Evolutionary conservation across 2,888 invertebrate genomes (phyloP), one percentile per base, ranked within the genome.

Genomic region (Homarus gammarus): DNA sequence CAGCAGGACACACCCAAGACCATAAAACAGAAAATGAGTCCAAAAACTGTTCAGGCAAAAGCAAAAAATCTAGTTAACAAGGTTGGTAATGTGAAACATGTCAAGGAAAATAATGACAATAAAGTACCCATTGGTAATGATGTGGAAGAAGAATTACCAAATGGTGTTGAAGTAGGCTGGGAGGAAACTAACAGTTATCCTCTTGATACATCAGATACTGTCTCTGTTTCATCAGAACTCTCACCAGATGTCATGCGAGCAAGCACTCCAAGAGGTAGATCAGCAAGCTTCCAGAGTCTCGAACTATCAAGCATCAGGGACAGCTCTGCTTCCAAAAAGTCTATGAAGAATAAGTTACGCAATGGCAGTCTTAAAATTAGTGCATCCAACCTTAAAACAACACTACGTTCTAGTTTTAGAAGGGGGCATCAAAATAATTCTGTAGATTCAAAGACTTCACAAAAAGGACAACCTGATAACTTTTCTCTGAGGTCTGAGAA

Each of bases 271-370:
- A 61, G 73, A 51, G 33, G 49, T 10, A 49, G 51, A 10, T 84
- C 88, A 18, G 64, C 70, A 49, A 89, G 88, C 56, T 49, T 78
- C 56, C 88, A 89, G 51, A 27, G 36, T 40, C 78, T 89, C 33
- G 88, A 89, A 22, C 64, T 83, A 10, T 77, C 88, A 31, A 36
- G 31, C 22, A 18, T 68, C 15, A 64, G 36, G 8, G 22, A 79
- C 36, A 36, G 56, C 6, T 36, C 27, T 5, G 27, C 27, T 31
- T 27, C 15, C 0, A 70, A 27, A n/a, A 36, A 40, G 33, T n/a
- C 40, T 12, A 27, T 40, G 44, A 82, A 75, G 31, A 75, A 44
- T 36, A 84, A 89, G 51, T 36, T 40, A n/a, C 61, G 51, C 5
- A 77, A 56, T n/a, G 68, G 77, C 22, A 22, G 44, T 40, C 22